A percentile compares a stretch with the other conserved stretches of the same genome.
These are phyloP conservation scores for Kobus ellipsiprymnus DNA, from an alignment of 2,113 vertebrate genomes.

Conservation along the genomic window DNA sequence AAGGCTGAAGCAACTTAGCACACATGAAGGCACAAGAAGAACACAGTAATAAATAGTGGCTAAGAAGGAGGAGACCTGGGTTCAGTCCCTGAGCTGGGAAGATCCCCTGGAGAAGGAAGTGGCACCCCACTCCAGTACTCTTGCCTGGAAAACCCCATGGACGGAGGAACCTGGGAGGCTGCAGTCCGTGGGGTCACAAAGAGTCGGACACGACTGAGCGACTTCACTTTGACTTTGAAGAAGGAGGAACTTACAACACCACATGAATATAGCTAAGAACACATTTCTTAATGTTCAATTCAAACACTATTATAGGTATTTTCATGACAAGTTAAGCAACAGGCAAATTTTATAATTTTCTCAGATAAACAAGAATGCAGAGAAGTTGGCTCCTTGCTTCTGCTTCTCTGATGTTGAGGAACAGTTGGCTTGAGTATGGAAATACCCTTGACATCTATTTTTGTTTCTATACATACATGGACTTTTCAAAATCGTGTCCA, in stretches of 20 bases:
- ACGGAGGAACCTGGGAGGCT: not conserved
- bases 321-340: not conserved
- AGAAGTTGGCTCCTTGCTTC: not conserved
- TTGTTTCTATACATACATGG: not conserved
- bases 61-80: not conserved
- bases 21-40: not conserved
- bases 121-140: too few species aligned
- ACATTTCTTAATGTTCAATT: not conserved
- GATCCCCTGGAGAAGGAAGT: too few species aligned
- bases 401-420: not conserved
- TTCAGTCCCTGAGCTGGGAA: too few species aligned
- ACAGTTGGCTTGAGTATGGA: not conserved
- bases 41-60: not conserved
- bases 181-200: not conserved
- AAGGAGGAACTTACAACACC: not conserved
- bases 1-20: not conserved
- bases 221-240: not conserved
- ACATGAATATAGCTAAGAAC: not conserved
- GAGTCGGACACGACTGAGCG: accelerated
- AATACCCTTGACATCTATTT: not conserved
- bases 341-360: not conserved
- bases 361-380: not conserved
- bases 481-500: not conserved
- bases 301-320: not conserved
- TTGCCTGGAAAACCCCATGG: too few species aligned